phyloP scores from a whole-genome alignment of 1,140 invertebrate genomes.

The Luehdorfia chinensis region DNA sequence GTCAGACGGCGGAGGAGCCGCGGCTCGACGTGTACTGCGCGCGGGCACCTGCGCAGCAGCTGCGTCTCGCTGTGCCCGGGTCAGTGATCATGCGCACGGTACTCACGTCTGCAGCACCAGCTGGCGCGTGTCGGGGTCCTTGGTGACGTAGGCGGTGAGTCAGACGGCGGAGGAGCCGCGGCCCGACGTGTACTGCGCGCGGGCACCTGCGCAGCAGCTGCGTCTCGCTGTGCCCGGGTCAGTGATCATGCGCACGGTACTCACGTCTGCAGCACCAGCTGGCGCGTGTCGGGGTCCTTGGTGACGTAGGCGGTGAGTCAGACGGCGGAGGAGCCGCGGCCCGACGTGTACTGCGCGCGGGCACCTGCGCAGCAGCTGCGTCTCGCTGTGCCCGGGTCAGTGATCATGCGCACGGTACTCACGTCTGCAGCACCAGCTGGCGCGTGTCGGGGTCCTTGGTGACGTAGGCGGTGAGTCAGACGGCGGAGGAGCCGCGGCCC shows the following conservation, averaged over 20 bases:
- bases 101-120: constrained; percentile 95
- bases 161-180: constrained; percentile 99
- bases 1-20: constrained; percentile 98
- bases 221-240: constrained; percentile 99
- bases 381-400: constrained; percentile 99
- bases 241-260: too few relatives aligned
- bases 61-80: constrained; percentile 99
- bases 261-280: constrained; percentile 96
- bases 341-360: constrained; percentile 96
- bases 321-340: constrained; percentile 98
- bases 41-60: constrained; percentile 94
- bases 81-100: too few relatives aligned
- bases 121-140: constrained; percentile 97
- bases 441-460: constrained; percentile 98
- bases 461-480: constrained; percentile 98
- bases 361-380: constrained; percentile 97
- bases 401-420: too few relatives aligned
- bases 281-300: constrained; percentile 97
- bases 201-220: constrained; percentile 96
- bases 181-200: constrained; percentile 97
- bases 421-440: constrained; percentile 97
- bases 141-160: constrained; percentile 98
- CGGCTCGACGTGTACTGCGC: constrained; percentile 98
- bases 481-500: constrained; percentile 98
- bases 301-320: constrained; percentile 99